Evolutionary conservation across 1,140 invertebrate genomes (phyloP).

Genomic region (Melipona quadrifasciata): DNA sequence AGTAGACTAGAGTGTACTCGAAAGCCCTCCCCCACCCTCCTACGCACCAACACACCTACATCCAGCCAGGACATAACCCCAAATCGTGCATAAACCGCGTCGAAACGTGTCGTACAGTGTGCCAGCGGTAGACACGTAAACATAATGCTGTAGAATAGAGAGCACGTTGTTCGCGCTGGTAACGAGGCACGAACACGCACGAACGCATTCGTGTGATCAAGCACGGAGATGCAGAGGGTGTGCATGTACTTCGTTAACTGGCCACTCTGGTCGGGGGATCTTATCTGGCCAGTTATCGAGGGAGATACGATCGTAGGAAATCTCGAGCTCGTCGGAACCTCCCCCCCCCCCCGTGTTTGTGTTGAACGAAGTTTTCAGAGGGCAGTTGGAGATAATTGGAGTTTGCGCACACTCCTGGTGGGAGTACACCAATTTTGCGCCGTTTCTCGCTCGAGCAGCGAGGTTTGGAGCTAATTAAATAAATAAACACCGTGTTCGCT

Average conservation of each 20-base stretch:
- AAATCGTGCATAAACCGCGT: slow-evolving; percentile 21
- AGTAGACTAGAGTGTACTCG: not conserved
- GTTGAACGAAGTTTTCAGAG: not conserved
- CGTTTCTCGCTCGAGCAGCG: too few relatives aligned
- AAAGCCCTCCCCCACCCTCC: not conserved
- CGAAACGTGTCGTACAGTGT: slow-evolving; percentile 14
- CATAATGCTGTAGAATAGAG: slow-evolving; percentile 23
- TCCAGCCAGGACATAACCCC: not conserved
- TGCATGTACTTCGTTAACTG: not conserved
- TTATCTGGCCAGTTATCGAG: not conserved
- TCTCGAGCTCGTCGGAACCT: not conserved
- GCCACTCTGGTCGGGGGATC: not conserved
- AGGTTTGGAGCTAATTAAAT: too few relatives aligned
- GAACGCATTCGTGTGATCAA: not conserved
- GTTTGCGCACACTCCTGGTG: not conserved
- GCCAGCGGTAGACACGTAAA: slow-evolving; percentile 26
- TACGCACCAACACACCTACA: not conserved
- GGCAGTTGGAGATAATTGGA: not conserved
- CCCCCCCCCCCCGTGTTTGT: too few relatives aligned
- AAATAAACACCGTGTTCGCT: too few relatives aligned
- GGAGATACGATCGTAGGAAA: not conserved
- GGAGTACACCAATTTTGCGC: too few relatives aligned
- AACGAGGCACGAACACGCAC: slow-evolving; percentile 37
- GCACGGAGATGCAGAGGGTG: not conserved
- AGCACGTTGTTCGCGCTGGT: slow-evolving; percentile 33